A percentile compares a stretch with the other conserved stretches of the same genome.
Evolutionary conservation across 1,140 invertebrate species (phyloP).

Genomic region (Leptinotarsa defecta): DNA sequence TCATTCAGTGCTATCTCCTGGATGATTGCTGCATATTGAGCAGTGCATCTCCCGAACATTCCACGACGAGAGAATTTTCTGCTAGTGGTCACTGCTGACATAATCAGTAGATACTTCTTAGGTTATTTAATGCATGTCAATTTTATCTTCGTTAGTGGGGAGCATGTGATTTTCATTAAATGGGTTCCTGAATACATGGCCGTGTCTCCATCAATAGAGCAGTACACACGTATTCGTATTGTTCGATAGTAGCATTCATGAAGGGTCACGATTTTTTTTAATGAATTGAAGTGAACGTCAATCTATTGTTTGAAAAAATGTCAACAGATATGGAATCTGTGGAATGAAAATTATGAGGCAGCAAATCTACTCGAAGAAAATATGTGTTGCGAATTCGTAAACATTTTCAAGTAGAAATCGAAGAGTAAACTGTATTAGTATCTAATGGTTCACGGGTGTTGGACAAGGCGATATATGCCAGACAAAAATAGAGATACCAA

Average conservation of each 20-base stretch:
- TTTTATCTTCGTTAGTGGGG: background rate
- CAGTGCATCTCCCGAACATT: background rate
- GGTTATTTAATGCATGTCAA: constrained; percentile 1
- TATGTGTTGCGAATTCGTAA: too few relatives aligned
- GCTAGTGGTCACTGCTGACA: constrained; percentile 7
- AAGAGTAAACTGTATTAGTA: too few relatives aligned
- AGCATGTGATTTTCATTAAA: constrained; percentile 1
- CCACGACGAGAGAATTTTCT: background rate
- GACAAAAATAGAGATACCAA: too few relatives aligned
- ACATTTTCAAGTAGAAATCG: too few relatives aligned
- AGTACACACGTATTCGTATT: background rate
- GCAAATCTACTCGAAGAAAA: too few relatives aligned
- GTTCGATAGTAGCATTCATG: background rate
- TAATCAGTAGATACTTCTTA: background rate
- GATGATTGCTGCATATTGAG: constrained; percentile 2
- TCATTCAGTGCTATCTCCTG: constrained; percentile 36
- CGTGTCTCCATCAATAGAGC: background rate
- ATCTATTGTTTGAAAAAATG: too few relatives aligned
- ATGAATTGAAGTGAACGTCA: too few relatives aligned
- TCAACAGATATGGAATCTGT: too few relatives aligned
- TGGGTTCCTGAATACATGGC: background rate
- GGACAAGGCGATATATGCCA: too few relatives aligned
- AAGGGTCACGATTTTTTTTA: too few relatives aligned
- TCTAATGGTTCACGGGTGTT: too few relatives aligned
- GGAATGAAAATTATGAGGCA: too few relatives aligned